A percentile compares a stretch with the other conserved stretches of the same genome.
Evolutionary conservation across 1,140 invertebrate genomes (phyloP).

Genomic region (Drosophila erecta): DNA sequence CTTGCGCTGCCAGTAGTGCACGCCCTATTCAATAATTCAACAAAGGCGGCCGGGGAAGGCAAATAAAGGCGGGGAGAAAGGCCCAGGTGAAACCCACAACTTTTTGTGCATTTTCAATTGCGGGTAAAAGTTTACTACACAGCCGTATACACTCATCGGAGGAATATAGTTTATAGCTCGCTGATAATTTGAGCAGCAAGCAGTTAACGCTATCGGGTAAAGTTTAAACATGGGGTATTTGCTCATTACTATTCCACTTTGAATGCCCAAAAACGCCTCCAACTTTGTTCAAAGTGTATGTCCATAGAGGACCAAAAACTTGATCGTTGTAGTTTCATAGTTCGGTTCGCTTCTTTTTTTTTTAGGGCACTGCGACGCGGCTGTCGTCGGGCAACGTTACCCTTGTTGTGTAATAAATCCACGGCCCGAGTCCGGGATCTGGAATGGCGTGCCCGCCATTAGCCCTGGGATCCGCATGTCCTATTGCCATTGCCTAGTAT

Average conservation of each 20-base stretch:
- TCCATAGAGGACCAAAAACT: slow-evolving; percentile 30
- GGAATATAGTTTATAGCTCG: not conserved
- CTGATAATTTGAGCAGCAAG: not conserved
- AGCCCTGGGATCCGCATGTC: slow-evolving; percentile 1
- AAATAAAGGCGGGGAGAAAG: slow-evolving; percentile 5
- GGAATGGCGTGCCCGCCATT: slow-evolving; percentile 56
- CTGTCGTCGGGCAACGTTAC: slow-evolving; percentile 59
- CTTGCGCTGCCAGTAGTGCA: slow-evolving; percentile 38
- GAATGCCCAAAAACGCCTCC: too few relatives aligned
- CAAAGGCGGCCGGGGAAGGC: slow-evolving; percentile 46
- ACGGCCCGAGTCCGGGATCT: slow-evolving; percentile 18
- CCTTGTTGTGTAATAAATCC: slow-evolving; percentile 69
- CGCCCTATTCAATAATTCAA: slow-evolving; percentile 79
- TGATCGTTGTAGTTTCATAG: slow-evolving; percentile 35
- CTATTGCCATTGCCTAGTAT: slow-evolving; percentile 39
- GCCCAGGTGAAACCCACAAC: slow-evolving; percentile 31
- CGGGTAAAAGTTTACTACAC: slow-evolving; percentile 49
- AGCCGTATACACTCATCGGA: slow-evolving; percentile 11
- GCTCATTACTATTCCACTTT: too few relatives aligned
- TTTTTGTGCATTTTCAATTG: slow-evolving; percentile 78
- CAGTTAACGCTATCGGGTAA: too few relatives aligned
- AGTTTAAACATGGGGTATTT: too few relatives aligned
- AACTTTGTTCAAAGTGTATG: slow-evolving; percentile 2
- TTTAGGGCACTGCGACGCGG: slow-evolving; percentile 35
- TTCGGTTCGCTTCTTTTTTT: slow-evolving; percentile 21